These are phyloP conservation scores for Brachymystax lenok DNA, from an alignment of 2,797 vertebrate species.

Conservation along the genomic window DNA sequence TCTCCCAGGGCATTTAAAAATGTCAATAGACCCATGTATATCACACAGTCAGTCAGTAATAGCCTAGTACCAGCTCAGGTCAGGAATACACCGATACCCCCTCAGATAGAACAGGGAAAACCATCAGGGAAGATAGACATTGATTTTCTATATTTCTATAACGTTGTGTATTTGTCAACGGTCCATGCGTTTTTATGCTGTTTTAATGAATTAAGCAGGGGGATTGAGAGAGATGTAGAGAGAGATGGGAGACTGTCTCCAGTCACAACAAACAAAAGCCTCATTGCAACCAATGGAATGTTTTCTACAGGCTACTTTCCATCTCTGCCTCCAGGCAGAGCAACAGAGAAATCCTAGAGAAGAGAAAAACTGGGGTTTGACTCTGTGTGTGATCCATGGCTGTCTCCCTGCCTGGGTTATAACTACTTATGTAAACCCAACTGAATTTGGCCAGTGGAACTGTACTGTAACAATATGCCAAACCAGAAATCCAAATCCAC, in stretches of 20 bases:
- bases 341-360: slow-evolving; percentile 46
- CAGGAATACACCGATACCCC: slow-evolving; percentile 22
- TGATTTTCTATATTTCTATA: slow-evolving; percentile 19
- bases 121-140: slow-evolving; percentile 1
- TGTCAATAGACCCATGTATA: slow-evolving; percentile 36
- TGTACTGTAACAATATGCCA: slow-evolving; percentile 11
- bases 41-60: slow-evolving; percentile 8
- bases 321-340: slow-evolving; percentile 60
- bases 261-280: slow-evolving; percentile 59
- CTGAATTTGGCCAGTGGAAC: slow-evolving; percentile 17
- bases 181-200: slow-evolving; percentile 51
- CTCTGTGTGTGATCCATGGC: slow-evolving; percentile 23
- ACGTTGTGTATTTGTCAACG: slow-evolving; percentile 38
- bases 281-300: slow-evolving; percentile 68
- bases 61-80: neutral
- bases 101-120: neutral
- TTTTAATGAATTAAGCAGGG: slow-evolving; percentile 38
- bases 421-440: slow-evolving; percentile 33
- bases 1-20: slow-evolving; percentile 34
- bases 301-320: slow-evolving; percentile 66
- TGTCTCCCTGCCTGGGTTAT: slow-evolving; percentile 38
- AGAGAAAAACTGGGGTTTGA: slow-evolving; percentile 53
- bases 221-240: slow-evolving; percentile 25
- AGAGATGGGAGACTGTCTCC: slow-evolving; percentile 38
- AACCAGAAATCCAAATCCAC: slow-evolving; percentile 17